Base-by-base conservation (phyloP, 2,113 vertebrate species). In the Epinephelus lanceolatus region DNA sequence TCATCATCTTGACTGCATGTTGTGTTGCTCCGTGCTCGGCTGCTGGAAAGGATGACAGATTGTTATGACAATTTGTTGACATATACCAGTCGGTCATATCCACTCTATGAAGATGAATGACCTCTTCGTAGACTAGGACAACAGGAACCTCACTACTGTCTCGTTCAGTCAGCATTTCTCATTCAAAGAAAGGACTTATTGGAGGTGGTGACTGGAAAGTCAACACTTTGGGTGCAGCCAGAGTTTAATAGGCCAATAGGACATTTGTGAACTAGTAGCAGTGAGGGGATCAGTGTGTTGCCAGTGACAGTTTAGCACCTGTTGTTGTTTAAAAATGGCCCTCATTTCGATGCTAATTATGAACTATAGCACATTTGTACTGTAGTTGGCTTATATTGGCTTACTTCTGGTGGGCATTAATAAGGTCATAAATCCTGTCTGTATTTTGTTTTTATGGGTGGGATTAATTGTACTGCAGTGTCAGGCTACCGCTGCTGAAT, bases 221-320 rank as follows among this genome's bases (percentile, higher is more conserved):
- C 51, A 42, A 49, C 40, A 42, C 21, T 55, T 14, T n/a, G 51
- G 40, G 23, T 51, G 65, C 33, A 62, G 49, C 55, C 56, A 45
- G 63, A 69, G 7, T 55, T 69, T 67, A 27, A 74, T 37, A 53
- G n/a, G 56, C 30, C 4, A 5, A 19, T 12, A 33, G 15, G 10
- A 40, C 25, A 13, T 59, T 67, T 27, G 14, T 59, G 33, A 67
- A 27, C 10, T 51, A 0, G 49, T 12, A 18, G 68, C 67, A 59
- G 18, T 47, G n/a, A 55, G 65, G 27, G 19, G 63, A 27, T 67
- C 21, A 68, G 63, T 17, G 1, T 37, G 51, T 65, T 30, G 6
- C 42, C 42, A 62, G 19, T 52, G 73, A 65, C 68, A 11, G 0
- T 68, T 88, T 5, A 40, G 27, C 69, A 72, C 53, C 57, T 86